Evolutionary conservation across 2,888 invertebrate species (phyloP).

Genomic region (Eurytoma californica): DNA sequence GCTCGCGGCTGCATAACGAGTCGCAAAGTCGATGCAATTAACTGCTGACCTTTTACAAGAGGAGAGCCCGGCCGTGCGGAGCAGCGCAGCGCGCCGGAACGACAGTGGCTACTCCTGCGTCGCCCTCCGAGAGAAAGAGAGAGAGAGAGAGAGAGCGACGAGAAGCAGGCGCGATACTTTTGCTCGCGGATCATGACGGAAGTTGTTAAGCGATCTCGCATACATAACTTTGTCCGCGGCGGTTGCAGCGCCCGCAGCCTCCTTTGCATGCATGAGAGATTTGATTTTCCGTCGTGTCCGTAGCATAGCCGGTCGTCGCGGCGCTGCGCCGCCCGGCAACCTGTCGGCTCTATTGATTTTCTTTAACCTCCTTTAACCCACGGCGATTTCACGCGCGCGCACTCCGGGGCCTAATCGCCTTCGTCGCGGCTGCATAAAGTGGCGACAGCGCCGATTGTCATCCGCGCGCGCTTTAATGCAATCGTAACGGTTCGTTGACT

Average conservation of each 20-base stretch:
- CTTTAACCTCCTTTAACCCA: constrained; percentile 29
- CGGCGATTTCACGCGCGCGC: constrained; percentile 27
- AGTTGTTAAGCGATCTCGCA: constrained; percentile 51
- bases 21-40: constrained; percentile 60
- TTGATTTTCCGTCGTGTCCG: constrained; percentile 33
- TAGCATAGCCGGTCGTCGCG: not conserved
- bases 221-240: constrained; percentile 46
- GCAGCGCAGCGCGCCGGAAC: not conserved
- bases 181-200: constrained; percentile 45
- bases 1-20: constrained; percentile 43
- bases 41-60: constrained; percentile 64
- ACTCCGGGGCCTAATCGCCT: not conserved
- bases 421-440: not conserved
- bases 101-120: constrained; percentile 2
- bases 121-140: constrained; percentile 7
- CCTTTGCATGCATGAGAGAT: constrained; percentile 46
- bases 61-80: not conserved
- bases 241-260: constrained; percentile 1
- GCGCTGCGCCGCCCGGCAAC: constrained; percentile 30
- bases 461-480: constrained; percentile 7
- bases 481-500: constrained; percentile 19
- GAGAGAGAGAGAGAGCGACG: constrained; percentile 10
- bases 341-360: constrained; percentile 52
- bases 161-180: constrained; percentile 22
- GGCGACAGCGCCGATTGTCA: constrained; percentile 10